Conservation (phyloP, 2,888 invertebrate species). For the Matsumyia berberina region DNA sequence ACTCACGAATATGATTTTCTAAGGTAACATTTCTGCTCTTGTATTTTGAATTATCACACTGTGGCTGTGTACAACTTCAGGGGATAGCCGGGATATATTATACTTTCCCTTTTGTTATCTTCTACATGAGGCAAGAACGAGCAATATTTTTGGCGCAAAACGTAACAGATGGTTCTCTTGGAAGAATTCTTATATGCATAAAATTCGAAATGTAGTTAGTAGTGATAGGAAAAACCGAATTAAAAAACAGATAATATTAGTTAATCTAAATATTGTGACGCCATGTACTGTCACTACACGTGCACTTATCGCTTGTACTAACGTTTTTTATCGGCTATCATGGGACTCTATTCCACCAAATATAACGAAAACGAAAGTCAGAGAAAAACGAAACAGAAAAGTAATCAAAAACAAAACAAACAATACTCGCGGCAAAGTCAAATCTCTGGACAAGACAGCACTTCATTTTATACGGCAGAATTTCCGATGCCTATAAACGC, state of each 20-base stretch:
- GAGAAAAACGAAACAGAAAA: conserved; percentile 36
- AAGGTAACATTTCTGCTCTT: background rate
- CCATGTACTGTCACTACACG: too few species aligned
- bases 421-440: conserved; percentile 29
- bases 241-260: too few species aligned
- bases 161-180: conserved; percentile 7
- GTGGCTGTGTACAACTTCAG: background rate
- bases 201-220: background rate
- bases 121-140: background rate
- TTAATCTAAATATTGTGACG: too few species aligned
- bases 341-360: conserved; percentile 5
- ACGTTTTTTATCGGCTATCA: conserved; percentile 18
- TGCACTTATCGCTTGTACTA: background rate
- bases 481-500: conserved; percentile 51
- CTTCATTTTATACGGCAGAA: conserved; percentile 36
- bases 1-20: too few species aligned
- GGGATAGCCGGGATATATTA: conserved; percentile 3
- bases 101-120: conserved; percentile 20
- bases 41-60: background rate
- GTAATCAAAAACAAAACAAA: conserved; percentile 59
- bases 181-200: too few species aligned
- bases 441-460: background rate
- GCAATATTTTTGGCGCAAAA: conserved; percentile 37
- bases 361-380: conserved; percentile 19
- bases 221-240: background rate